Conservation (phyloP, 2,888 invertebrate species). For the Exephanes ischioxanthus region DNA sequence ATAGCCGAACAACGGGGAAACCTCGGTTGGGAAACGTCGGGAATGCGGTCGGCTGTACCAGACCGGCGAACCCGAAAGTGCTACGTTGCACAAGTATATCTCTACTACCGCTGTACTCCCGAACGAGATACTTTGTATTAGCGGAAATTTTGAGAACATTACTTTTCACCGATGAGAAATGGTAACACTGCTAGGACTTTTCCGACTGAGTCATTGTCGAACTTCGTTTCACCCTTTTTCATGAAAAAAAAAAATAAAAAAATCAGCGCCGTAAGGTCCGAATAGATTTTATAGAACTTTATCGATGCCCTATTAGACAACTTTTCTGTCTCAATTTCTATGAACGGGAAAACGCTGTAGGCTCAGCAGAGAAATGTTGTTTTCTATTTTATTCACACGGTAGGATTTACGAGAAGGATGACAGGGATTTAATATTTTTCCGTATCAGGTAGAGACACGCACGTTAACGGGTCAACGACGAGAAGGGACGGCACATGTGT, state of each 20-base stretch:
- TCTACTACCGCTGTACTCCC: constrained; percentile 1
- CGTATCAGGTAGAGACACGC: constrained; percentile 49
- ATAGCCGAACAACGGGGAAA: constrained; percentile 78
- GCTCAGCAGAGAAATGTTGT: not conserved
- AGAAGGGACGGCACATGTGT: constrained; percentile 19
- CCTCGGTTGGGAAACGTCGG: constrained; percentile 72
- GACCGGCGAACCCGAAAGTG: constrained; percentile 65
- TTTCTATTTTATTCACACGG: not conserved
- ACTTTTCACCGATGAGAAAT: constrained; percentile 20
- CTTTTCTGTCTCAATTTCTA: not conserved
- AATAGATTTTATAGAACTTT: not conserved
- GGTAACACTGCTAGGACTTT: not conserved
- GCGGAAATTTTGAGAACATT: constrained; percentile 11
- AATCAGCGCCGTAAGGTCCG: not conserved
- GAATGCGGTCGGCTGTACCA: constrained; percentile 72
- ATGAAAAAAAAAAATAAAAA: not conserved
- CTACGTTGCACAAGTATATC: constrained; percentile 59
- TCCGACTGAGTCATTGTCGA: not conserved
- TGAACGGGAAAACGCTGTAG: not conserved
- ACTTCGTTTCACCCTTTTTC: not conserved
- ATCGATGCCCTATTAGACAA: not conserved
- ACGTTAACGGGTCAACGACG: not conserved
- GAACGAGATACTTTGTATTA: constrained; percentile 21
- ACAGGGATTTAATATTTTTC: constrained; percentile 52
- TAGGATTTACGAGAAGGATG: constrained; percentile 29